Evolutionary conservation across 2,797 vertebrate species (phyloP).

Genomic region (Siniperca scherzeri): DNA sequence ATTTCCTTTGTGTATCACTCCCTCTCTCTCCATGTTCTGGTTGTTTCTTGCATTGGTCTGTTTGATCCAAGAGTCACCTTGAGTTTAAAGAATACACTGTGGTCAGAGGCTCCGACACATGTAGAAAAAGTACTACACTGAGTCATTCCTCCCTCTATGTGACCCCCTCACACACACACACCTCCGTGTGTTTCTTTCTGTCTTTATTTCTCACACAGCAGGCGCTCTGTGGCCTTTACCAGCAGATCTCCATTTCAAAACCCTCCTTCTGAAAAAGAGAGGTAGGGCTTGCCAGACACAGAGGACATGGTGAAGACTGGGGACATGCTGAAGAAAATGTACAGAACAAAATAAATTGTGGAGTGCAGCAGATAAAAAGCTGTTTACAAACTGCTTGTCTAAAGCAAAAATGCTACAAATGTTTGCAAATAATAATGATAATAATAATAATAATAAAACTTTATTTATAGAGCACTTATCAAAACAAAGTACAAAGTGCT

Average conservation of each 20-base stretch:
- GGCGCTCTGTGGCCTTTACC: conserved; percentile 61
- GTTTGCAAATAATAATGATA: conserved; percentile 6
- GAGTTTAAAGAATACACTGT: conserved; percentile 43
- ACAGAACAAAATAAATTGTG: not conserved
- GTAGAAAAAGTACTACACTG: conserved; percentile 25
- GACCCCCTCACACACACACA: conserved; percentile 17
- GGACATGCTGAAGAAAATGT: conserved; percentile 17
- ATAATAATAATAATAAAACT: too few relatives aligned
- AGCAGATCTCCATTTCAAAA: conserved; percentile 78
- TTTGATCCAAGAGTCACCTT: conserved; percentile 52
- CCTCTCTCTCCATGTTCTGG: not conserved
- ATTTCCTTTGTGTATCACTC: conserved; percentile 20
- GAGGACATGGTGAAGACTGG: conserved; percentile 4
- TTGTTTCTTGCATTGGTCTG: conserved; percentile 13
- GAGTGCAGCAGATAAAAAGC: conserved; percentile 29
- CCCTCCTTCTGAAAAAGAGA: conserved; percentile 47
- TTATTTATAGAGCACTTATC: too few relatives aligned
- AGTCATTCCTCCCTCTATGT: conserved; percentile 36
- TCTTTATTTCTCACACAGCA: conserved; percentile 70
- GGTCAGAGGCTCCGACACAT: conserved; percentile 60
- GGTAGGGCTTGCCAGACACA: not conserved
- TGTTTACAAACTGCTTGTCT: conserved; percentile 8
- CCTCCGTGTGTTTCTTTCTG: conserved; percentile 45
- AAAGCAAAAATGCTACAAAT: conserved; percentile 16
- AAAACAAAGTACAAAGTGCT: too few relatives aligned